Base-by-base conservation (phyloP, 53 echinoderm and acorn worm species). In the Mesocentrotus franciscanus region DNA sequence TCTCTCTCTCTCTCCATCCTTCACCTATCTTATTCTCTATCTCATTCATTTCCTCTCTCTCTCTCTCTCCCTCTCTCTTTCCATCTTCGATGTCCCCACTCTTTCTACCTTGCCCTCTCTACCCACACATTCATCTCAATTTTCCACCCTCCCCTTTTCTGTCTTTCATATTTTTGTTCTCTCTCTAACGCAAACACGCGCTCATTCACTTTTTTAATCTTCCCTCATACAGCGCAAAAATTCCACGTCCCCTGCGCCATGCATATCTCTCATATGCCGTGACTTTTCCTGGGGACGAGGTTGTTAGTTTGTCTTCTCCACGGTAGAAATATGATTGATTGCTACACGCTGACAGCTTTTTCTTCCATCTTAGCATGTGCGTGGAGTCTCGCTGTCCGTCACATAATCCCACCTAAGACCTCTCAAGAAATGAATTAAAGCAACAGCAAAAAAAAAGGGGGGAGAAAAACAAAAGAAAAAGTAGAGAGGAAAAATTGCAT, bases 261-360 rank as follows among this genome's bases (percentile, higher is more conserved):
- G 14, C 14, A 32, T n/a, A n/a, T 34, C 33, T 62, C 91, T 68
- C 35, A 90, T 61, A 62, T 17, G 36, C 62, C 55, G 27, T 91
- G 61, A 85, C 27, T 56, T 58, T 58, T 57, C 87, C 87, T 20
- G 11, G 87, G 87, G 87, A 62, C 29, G 91, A 64, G 29, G 35
- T 93, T 93, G 78, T 93, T 79, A 81, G 59, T 93, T 93, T 93
- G 81, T 93, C 60, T 93, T 81, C 33, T 93, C 81, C 81, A 71
- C 49, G 71, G 66, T 71, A 93, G 93, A 93, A 79, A 93, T 93
- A 93, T 93, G 93, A 93, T 93, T 93, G 93, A 93, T 93, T 78
- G 35, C 29, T 56, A 7, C 22, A 58, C 66, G 93, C 17, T 93
- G 93, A 93, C 81, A 81, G 81, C 49, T 87, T 58, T 27, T 87